These are phyloP conservation scores for Thaumatotibia leucotreta DNA, from an alignment of 1,140 invertebrate species.

Conservation along the genomic window DNA sequence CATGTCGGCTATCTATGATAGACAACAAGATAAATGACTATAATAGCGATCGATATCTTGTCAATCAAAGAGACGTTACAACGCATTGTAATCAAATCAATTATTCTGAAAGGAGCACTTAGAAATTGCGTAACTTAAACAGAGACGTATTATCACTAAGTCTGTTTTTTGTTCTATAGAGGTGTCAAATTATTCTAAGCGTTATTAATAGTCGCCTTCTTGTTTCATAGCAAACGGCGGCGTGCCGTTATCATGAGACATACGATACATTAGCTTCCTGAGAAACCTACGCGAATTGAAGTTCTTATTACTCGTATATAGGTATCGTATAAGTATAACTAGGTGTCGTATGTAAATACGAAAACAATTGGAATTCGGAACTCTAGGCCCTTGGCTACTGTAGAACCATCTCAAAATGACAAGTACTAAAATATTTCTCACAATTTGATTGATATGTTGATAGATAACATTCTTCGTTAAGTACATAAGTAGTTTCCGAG, in stretches of 20 bases:
- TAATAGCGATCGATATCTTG: slow-evolving; percentile 30
- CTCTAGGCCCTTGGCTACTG: no score
- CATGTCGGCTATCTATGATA: slow-evolving; percentile 27
- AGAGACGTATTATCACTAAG: not conserved
- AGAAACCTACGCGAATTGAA: not conserved
- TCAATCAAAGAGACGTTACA: slow-evolving; percentile 31
- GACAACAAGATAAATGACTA: slow-evolving; percentile 31
- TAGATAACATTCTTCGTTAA: no score
- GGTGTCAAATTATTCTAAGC: not conserved
- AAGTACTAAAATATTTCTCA: no score
- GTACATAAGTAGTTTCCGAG: no score
- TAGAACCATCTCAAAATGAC: no score
- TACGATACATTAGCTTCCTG: not conserved
- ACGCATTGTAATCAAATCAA: slow-evolving; percentile 33
- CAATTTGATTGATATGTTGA: no score
- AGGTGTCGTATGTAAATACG: no score
- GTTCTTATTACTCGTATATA: no score
- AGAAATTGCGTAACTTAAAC: not conserved
- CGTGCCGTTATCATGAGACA: not conserved
- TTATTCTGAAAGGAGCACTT: slow-evolving; percentile 23
- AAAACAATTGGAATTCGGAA: no score
- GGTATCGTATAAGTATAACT: no score
- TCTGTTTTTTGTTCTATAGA: not conserved
- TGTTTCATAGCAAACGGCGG: not conserved
- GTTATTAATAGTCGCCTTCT: not conserved